These are phyloP conservation scores for Lanius collurio DNA, from an alignment of 2,113 vertebrate genomes.

Conservation along the genomic window DNA sequence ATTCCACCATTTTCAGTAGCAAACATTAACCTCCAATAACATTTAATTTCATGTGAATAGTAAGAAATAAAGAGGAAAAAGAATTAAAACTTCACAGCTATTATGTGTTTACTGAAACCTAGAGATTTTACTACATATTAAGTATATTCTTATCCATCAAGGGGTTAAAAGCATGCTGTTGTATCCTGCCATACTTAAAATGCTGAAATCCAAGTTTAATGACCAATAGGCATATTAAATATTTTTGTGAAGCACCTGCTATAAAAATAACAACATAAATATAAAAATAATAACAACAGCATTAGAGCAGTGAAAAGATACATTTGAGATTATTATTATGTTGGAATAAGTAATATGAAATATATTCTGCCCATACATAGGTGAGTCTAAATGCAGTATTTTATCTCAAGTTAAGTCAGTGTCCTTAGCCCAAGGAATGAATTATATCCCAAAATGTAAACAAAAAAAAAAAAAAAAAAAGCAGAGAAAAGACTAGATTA, in stretches of 20 bases:
- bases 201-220: background rate
- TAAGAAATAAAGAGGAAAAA: background rate
- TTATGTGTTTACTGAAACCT: background rate
- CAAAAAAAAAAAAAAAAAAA: background rate
- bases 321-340: background rate
- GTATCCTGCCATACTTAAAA: background rate
- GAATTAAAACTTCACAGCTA: background rate
- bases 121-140: accelerated
- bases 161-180: background rate
- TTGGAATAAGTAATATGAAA: background rate
- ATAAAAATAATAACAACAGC: background rate
- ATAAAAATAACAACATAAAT: background rate
- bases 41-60: background rate
- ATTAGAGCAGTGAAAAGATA: background rate
- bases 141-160: background rate
- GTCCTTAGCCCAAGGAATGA: background rate
- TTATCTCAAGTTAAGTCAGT: background rate
- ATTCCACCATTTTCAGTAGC: background rate
- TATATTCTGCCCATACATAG: background rate
- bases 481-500: background rate
- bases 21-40: background rate
- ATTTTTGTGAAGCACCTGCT: background rate
- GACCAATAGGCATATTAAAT: background rate
- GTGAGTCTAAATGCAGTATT: background rate
- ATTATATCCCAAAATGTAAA: background rate